These are phyloP conservation scores for Amphimallon solstitiale DNA, from an alignment of 2,888 invertebrate genomes.

Conservation along the genomic window DNA sequence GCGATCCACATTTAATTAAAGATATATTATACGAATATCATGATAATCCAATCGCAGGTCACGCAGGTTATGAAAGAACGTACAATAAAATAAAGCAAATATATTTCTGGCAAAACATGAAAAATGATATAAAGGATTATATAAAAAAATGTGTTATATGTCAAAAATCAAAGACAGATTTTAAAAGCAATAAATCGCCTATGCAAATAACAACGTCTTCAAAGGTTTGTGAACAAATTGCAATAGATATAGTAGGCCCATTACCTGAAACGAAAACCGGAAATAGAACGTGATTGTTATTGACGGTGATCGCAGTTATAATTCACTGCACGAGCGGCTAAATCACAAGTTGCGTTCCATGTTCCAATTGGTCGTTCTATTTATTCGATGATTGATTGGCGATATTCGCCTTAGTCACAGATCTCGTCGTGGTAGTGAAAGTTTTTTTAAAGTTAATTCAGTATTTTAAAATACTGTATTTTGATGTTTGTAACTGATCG, in stretches of 20 bases:
- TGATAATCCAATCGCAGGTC: constrained; percentile 41
- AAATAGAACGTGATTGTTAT: no score
- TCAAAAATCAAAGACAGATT: constrained; percentile 43
- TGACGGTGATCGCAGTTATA: no score
- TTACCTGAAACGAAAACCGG: constrained; percentile 50
- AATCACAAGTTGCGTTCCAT: no score
- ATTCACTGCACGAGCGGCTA: no score
- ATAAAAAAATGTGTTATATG: constrained; percentile 51
- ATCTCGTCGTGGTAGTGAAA: no score
- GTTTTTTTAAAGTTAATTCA: no score
- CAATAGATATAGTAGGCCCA: constrained; percentile 55
- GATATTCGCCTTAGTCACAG: no score
- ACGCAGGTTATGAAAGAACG: constrained; percentile 43
- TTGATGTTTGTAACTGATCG: no score
- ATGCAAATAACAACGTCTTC: constrained; percentile 40
- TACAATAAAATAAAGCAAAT: constrained; percentile 38
- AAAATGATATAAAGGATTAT: constrained; percentile 48
- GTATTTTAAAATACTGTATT: no score
- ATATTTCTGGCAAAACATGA: constrained; percentile 53
- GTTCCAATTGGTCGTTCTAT: no score
- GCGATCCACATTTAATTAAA: constrained; percentile 26
- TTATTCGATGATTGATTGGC: no score
- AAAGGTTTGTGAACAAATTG: constrained; percentile 46
- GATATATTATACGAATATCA: constrained; percentile 41
- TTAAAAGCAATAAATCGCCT: constrained; percentile 44